phyloP scores from a whole-genome alignment of 2,797 vertebrate genomes.

The Alfaro cultratus region DNA sequence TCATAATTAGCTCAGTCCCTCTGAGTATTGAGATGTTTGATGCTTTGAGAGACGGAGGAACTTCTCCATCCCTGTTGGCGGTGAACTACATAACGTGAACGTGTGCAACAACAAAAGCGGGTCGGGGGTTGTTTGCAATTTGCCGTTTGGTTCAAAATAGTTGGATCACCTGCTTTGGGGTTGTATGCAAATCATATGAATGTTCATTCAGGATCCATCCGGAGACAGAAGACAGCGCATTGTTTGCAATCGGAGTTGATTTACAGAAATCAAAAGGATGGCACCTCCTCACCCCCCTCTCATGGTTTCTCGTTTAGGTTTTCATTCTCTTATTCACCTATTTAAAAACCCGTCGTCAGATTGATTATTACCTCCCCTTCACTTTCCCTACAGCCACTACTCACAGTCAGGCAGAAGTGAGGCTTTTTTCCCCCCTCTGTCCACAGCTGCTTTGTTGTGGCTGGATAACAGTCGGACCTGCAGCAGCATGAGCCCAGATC shows the following conservation, averaged over 20 bases:
- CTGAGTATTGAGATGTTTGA: background rate
- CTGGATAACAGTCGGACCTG: constrained; percentile 64
- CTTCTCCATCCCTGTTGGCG: background rate
- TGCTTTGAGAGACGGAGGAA: background rate
- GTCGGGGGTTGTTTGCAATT: background rate
- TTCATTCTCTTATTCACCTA: constrained; percentile 10
- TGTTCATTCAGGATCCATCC: constrained; percentile 2
- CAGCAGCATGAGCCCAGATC: constrained; percentile 68
- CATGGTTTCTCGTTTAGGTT: background rate
- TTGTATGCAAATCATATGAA: constrained; percentile 16
- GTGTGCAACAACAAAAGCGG: background rate
- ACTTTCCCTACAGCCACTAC: constrained; percentile 7
- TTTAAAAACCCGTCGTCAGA: background rate
- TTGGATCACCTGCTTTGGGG: constrained; percentile 16
- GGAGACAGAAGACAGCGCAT: background rate
- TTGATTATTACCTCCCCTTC: background rate
- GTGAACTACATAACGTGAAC: background rate
- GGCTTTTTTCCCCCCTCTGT: constrained; percentile 17
- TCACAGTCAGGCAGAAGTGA: constrained; percentile 23
- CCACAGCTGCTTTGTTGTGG: constrained; percentile 26
- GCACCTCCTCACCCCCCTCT: no score
- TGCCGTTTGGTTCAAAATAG: background rate
- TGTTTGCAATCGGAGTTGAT: background rate
- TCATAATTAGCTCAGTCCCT: background rate
- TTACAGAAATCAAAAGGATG: background rate